Percentiles rank a stretch among this genome's conserved stretches.
Evolutionary conservation across 1,140 invertebrate species (phyloP).

Genomic region (Drosophila subobscura): DNA sequence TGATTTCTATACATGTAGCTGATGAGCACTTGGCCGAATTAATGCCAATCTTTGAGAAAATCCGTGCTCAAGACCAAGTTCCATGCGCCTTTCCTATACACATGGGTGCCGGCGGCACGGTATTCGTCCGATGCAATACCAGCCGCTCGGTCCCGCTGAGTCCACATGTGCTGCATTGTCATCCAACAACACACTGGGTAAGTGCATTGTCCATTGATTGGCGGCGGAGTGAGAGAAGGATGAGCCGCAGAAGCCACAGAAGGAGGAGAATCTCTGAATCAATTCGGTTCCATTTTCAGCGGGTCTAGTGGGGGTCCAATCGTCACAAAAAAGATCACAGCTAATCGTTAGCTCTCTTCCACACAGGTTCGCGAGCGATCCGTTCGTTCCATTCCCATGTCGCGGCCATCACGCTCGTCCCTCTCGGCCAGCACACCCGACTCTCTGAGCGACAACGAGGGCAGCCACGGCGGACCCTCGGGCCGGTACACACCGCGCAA

Average conservation of each 20-base stretch:
- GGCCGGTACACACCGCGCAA: conserved; percentile 85
- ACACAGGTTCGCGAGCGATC: conserved; percentile 94
- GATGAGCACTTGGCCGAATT: conserved; percentile 96
- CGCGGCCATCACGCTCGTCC: conserved; percentile 88
- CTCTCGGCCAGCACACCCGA: conserved; percentile 92
- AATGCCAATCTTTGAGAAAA: conserved; percentile 96
- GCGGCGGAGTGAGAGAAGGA: conserved; percentile 2
- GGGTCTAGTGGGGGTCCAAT: conserved; percentile 14
- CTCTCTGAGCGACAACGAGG: conserved; percentile 94
- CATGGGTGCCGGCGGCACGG: conserved; percentile 86
- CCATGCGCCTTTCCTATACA: conserved; percentile 94
- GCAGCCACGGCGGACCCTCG: conserved; percentile 86
- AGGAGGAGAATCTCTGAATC: not conserved
- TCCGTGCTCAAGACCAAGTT: conserved; percentile 93
- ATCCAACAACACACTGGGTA: conserved; percentile 89
- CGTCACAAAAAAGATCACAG: not conserved
- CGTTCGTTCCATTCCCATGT: conserved; percentile 93
- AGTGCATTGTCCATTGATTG: conserved; percentile 44
- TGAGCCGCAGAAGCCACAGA: conserved; percentile 9
- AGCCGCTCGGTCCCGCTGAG: conserved; percentile 83
- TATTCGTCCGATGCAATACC: conserved; percentile 83
- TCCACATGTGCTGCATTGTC: conserved; percentile 83
- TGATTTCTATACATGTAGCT: conserved; percentile 85
- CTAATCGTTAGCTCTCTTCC: conserved; percentile 17
- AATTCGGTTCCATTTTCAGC: conserved; percentile 18